Conservation (phyloP, 2,113 vertebrate species). For the Percina caprodes region DNA sequence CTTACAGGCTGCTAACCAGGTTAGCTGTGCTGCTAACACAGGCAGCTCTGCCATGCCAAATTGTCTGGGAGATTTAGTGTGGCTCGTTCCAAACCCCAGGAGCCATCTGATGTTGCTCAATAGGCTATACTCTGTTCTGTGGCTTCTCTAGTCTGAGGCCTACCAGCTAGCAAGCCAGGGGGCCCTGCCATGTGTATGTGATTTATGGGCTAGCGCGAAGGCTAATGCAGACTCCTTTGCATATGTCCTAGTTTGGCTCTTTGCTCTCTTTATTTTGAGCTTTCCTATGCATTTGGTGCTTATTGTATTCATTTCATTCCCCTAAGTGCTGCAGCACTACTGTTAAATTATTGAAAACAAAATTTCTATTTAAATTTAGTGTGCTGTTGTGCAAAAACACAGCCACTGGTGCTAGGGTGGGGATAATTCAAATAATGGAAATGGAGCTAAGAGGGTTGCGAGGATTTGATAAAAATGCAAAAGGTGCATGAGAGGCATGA, state of each 20-base stretch:
- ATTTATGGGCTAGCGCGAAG: conserved; percentile 88
- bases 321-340: conserved; percentile 79
- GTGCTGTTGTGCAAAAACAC: conserved; percentile 81
- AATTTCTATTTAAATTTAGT: conserved; percentile 88
- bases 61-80: conserved; percentile 67
- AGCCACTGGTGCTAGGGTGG: conserved; percentile 54
- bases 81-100: conserved; percentile 32
- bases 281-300: conserved; percentile 69
- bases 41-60: conserved; percentile 53
- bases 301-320: conserved; percentile 88
- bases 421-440: conserved; percentile 34
- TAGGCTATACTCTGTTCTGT: conserved; percentile 18
- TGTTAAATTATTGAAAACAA: conserved; percentile 89
- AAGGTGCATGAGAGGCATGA: conserved; percentile 31
- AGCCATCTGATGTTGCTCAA: conserved; percentile 59
- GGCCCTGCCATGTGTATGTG: conserved; percentile 74
- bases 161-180: conserved; percentile 45
- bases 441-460: conserved; percentile 36
- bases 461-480: conserved; percentile 59
- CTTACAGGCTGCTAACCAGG: conserved; percentile 60
- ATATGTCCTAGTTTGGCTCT: conserved; percentile 85
- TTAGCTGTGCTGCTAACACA: conserved; percentile 53
- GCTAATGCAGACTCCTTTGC: conserved; percentile 89
- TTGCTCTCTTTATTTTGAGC: conserved; percentile 81
- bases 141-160: conserved; percentile 20